Evolutionary conservation across 2,888 invertebrate species (phyloP), one percentile per base, ranked within the genome.

Genomic region (Lingula anatina): DNA sequence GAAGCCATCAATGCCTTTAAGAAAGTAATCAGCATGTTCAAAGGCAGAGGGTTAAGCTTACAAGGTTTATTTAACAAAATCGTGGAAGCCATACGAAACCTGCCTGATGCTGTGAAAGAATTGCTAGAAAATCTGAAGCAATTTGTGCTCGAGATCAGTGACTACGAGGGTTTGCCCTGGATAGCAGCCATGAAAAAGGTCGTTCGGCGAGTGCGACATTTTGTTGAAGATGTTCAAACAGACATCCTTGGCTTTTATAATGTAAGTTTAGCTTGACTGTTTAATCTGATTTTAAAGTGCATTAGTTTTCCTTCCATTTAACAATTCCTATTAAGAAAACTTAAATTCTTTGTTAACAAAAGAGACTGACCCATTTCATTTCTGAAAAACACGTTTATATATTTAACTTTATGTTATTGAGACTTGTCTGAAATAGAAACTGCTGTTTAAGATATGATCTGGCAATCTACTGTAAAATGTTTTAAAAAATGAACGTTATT

Each of bases 11-110:
- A 51, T 2, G 26, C 31, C 5, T 57, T 62, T 44, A 47, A 51
- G 24, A 36, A 54, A 7, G 42, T 60, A 1, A 51, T 60, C 18
- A 42, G 48, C 3, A n/a, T 54, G 20, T 53, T 61, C 39, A 53
- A 49, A 44, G 44, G 46, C 39, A 43, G 50, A n/a, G 44, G 47
- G 4, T 41, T 48, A n/a, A 44, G n/a, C n/a, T 26, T 56, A 5
- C 37, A 45, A 5, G 36, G 53, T 3, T 21, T 53, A n/a, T 39
- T 54, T 18, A 43, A 53, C 9, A 31, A 43, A 15, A 40, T 54
- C 2, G 40, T 51, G 3, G 41, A 44, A 1, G 3, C 51, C 1
- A 24, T 51, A 2, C 44, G 40, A 36, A 39, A 51, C 23, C 31
- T 54, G 24, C 54, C 54, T 5, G 21, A 31, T 2, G 51, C 49